phyloP scores from a whole-genome alignment of 2,113 vertebrate genomes.

The Thamnaconus septentrionalis region DNA sequence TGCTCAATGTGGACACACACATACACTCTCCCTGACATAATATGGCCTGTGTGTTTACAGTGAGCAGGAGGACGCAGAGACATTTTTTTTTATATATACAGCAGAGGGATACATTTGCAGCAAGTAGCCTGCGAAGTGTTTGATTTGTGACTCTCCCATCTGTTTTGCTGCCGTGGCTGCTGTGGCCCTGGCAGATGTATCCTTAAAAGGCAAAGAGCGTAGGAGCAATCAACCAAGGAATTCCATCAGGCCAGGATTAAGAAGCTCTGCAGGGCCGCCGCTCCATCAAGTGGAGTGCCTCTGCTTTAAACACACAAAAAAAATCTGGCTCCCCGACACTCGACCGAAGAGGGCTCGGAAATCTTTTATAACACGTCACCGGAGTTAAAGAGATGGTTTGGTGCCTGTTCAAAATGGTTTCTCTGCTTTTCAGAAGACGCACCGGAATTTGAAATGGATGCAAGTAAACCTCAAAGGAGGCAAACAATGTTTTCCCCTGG shows the following conservation, averaged over 20 bases:
- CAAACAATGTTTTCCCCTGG: conserved; percentile 51
- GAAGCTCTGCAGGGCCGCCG: conserved; percentile 49
- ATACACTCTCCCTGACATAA: conserved; percentile 22
- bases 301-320: conserved; percentile 35
- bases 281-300: conserved; percentile 40
- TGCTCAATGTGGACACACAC: conserved; percentile 38
- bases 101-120: conserved; percentile 47
- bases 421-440: not conserved
- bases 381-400: not conserved
- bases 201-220: conserved; percentile 81
- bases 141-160: conserved; percentile 74
- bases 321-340: conserved; percentile 10
- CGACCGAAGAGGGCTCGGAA: not conserved
- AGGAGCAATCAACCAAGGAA: conserved; percentile 75
- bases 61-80: conserved; percentile 38
- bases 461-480: conserved; percentile 16
- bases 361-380: not conserved
- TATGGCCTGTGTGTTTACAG: conserved; percentile 60
- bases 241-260: conserved; percentile 72
- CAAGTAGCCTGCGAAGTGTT: conserved; percentile 56
- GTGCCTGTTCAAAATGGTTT: conserved; percentile 5
- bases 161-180: conserved; percentile 57
- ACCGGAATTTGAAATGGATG: conserved; percentile 22
- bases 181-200: conserved; percentile 67
- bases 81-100: conserved; percentile 39